Evolutionary conservation across 2,113 vertebrate species (phyloP), one percentile per base, ranked within the genome.

Genomic region (Centropristis striata): DNA sequence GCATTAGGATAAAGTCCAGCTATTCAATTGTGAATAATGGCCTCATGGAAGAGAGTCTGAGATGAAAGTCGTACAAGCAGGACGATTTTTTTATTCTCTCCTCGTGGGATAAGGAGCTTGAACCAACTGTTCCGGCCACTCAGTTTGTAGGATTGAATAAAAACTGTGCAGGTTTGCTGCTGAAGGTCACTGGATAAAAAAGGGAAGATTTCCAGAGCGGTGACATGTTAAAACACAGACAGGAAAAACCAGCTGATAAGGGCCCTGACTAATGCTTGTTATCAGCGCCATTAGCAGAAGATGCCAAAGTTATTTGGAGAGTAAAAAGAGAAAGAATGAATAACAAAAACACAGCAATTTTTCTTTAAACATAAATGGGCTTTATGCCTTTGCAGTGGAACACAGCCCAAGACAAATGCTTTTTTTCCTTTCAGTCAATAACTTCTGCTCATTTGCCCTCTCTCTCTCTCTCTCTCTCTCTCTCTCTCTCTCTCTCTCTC

Each of bases 191-290:
- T 47, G 75, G 75, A 81, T 55, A 63, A 46, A 68, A 63, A 46
- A 68, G 71, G 72, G 79, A 79, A 74, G 73, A 71, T 39, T 66
- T 88, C 42, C 63, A 84, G 72, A 71, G 67, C 27, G 58, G 36
- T 76, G 90, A 89, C 74, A 84, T 81, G 77, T 80, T 78, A 65
- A 67, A 84, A 73, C 55, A 63, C 71, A 84, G 75, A 80, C 86
- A 91, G 91, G 90, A 88, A 91, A 69, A 81, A 70, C 47, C 64
- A 47, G 55, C 82, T 55, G 85, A 91, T 90, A 91, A 90, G 86
- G n/a, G 46, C 64, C 78, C 39, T 71, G 84, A 85, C 77, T 78
- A 59, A 78, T 66, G 78, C 21, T 46, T 75, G 53, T 81, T 88
- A 78, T 92, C 80, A 75, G 25, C 72, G 71, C 66, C 27, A 44